Percentiles rank a stretch among this genome's conserved stretches.
phyloP scores from a whole-genome alignment of 2,113 vertebrate species.

The Crotalus tigris region DNA sequence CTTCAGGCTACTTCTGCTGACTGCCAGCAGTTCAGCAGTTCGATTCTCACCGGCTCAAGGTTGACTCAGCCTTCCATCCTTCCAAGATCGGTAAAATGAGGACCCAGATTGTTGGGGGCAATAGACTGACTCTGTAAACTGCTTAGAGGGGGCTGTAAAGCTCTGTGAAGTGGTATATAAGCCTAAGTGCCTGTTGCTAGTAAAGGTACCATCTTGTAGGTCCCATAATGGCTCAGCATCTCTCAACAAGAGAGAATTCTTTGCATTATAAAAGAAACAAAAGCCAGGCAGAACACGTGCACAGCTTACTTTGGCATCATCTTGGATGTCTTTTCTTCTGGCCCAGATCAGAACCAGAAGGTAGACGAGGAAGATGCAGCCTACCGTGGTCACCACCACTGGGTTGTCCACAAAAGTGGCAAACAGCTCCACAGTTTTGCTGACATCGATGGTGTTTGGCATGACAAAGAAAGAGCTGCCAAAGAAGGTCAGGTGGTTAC shows the following conservation, averaged over 20 bases:
- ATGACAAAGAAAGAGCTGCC: constrained; percentile 90
- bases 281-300: background rate
- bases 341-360: constrained; percentile 86
- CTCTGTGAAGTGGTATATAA: too few relatives aligned
- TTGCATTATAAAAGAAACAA: background rate
- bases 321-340: constrained; percentile 85
- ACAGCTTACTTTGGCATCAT: constrained; percentile 82
- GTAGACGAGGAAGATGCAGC: constrained; percentile 81
- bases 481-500: constrained; percentile 91
- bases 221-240: background rate
- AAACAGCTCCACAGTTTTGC: constrained; percentile 83
- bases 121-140: too few relatives aligned
- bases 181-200: too few relatives aligned
- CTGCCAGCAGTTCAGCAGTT: too few relatives aligned
- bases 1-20: too few relatives aligned
- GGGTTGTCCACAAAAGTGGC: constrained; percentile 88
- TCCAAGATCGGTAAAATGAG: too few relatives aligned
- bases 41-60: too few relatives aligned
- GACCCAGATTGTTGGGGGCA: too few relatives aligned
- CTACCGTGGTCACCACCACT: constrained; percentile 87
- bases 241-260: background rate
- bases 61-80: too few relatives aligned
- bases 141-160: too few relatives aligned
- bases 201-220: background rate
- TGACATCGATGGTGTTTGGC: constrained; percentile 84